Conservation (phyloP, 2,888 invertebrate species). For the Amphiduros pacificus region DNA sequence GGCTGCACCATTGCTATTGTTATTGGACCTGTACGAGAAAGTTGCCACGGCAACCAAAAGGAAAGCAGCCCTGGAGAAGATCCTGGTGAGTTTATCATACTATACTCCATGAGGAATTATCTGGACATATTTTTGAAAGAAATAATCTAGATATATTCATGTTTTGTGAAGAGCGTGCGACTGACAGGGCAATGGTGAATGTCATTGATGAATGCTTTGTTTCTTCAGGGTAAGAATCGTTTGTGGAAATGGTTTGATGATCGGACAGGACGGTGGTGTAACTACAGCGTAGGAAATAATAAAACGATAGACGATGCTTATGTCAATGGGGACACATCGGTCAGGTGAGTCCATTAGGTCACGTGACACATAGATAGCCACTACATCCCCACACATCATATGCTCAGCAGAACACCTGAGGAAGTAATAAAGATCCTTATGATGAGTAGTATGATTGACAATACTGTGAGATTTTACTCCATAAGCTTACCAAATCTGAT, state of each 20-base stretch:
- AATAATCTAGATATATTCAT: neutral
- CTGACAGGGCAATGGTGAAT: neutral
- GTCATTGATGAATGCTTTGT: neutral
- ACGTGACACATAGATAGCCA: no score
- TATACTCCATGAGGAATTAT: neutral
- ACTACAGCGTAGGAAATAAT: constrained; percentile 74
- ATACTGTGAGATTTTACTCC: no score
- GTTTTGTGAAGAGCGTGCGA: neutral
- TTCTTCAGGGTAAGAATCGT: constrained; percentile 49
- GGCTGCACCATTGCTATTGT: constrained; percentile 74
- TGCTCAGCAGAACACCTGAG: no score
- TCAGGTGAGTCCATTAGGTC: constrained; percentile 49
- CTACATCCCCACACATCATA: no score
- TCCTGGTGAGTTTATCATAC: constrained; percentile 42
- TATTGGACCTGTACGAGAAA: constrained; percentile 78
- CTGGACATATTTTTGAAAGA: neutral
- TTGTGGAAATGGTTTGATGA: constrained; percentile 84
- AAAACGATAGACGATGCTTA: constrained; percentile 78
- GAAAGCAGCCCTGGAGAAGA: constrained; percentile 48
- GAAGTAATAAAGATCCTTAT: no score
- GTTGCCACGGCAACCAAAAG: constrained; percentile 72
- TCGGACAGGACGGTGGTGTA: constrained; percentile 78
- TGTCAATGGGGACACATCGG: constrained; percentile 62
- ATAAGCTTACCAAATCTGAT: no score
- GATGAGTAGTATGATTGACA: no score